phyloP scores from a whole-genome alignment of 2,113 vertebrate genomes.

The Taurulus bubalis region DNA sequence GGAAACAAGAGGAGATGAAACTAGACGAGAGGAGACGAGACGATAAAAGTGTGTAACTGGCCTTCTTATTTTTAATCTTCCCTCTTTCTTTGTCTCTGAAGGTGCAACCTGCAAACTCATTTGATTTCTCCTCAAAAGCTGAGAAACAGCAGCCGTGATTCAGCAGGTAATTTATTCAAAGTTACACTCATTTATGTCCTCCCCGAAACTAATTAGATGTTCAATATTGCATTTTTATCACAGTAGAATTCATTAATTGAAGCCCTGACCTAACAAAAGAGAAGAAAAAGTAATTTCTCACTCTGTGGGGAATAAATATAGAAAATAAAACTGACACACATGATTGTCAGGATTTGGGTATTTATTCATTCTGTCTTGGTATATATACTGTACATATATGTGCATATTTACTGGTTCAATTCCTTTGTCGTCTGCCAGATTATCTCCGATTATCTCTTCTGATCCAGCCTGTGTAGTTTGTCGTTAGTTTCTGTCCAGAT shows the following conservation, averaged over 20 bases:
- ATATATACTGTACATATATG: too few relatives aligned
- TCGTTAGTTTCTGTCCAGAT: too few relatives aligned
- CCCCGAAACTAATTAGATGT: slow-evolving; percentile 38
- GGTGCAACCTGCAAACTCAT: background rate
- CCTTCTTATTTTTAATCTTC: background rate
- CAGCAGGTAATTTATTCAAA: slow-evolving; percentile 27
- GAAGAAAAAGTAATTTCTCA: slow-evolving; percentile 14
- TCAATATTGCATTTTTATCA: slow-evolving; percentile 58
- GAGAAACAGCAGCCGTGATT: background rate
- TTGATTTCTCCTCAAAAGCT: slow-evolving; percentile 1
- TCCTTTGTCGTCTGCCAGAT: too few relatives aligned
- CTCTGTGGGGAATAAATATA: slow-evolving; percentile 44
- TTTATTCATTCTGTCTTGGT: background rate
- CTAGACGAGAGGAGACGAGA: too few relatives aligned
- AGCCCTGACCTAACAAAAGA: background rate
- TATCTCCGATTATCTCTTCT: too few relatives aligned
- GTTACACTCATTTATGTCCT: slow-evolving; percentile 9
- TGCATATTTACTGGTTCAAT: too few relatives aligned
- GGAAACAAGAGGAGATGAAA: too few relatives aligned
- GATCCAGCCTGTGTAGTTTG: too few relatives aligned
- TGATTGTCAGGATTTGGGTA: background rate
- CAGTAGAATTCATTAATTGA: slow-evolving; percentile 31
- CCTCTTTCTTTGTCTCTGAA: background rate
- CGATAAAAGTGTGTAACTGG: background rate
- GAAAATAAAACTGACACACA: slow-evolving; percentile 36